Percentiles rank a stretch among this genome's conserved stretches.
phyloP scores from a whole-genome alignment of 2,113 vertebrate species.

The Chaenogobius annularis region DNA sequence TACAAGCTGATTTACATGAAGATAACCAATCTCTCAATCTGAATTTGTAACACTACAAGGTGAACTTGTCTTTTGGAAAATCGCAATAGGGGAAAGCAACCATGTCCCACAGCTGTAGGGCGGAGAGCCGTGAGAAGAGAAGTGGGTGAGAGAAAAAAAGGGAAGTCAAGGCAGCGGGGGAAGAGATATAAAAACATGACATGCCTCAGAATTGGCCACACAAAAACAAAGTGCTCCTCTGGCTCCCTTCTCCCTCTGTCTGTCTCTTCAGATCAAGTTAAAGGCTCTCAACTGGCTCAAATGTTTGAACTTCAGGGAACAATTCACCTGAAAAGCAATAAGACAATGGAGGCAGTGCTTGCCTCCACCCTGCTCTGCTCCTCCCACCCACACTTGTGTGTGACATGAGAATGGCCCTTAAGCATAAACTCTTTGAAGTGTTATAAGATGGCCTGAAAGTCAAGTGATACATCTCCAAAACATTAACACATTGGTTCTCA shows the following conservation, averaged over 20 bases:
- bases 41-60: slow-evolving; percentile 42
- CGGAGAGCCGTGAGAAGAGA: slow-evolving; percentile 61
- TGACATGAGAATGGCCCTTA: slow-evolving; percentile 59
- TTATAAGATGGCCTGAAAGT: slow-evolving; percentile 57
- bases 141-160: slow-evolving; percentile 29
- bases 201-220: slow-evolving; percentile 62
- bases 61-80: slow-evolving; percentile 53
- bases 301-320: slow-evolving; percentile 68
- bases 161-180: slow-evolving; percentile 34
- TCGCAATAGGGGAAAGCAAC: slow-evolving; percentile 69
- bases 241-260: slow-evolving; percentile 32
- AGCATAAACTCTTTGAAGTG: slow-evolving; percentile 66
- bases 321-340: slow-evolving; percentile 56
- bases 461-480: slow-evolving; percentile 49
- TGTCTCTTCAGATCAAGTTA: slow-evolving; percentile 43
- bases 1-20: neutral
- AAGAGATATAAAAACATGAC: slow-evolving; percentile 74
- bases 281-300: slow-evolving; percentile 28
- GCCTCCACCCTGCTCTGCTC: slow-evolving; percentile 42
- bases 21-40: neutral
- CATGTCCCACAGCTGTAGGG: slow-evolving; percentile 69
- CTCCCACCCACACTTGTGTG: slow-evolving; percentile 44
- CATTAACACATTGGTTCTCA: slow-evolving; percentile 37
- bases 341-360: slow-evolving; percentile 50
- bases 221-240: slow-evolving; percentile 62